phyloP scores from a whole-genome alignment of 2,113 vertebrate genomes.

The Malurus cyaneus region DNA sequence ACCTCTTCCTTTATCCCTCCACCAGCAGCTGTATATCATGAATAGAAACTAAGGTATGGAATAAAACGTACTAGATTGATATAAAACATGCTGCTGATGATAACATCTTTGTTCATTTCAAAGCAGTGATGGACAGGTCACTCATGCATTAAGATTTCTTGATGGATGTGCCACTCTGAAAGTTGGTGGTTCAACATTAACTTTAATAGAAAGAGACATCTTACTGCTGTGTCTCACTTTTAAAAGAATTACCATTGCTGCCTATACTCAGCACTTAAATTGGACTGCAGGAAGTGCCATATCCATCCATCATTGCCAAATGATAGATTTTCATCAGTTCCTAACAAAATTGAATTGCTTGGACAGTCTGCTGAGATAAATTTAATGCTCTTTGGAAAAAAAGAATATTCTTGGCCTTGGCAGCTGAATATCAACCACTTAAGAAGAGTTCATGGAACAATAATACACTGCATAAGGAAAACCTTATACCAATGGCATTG shows the following conservation, averaged over 20 bases:
- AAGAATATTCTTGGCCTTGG: conserved; percentile 50
- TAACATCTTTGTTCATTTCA: neutral
- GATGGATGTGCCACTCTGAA: neutral
- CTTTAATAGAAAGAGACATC: conserved; percentile 41
- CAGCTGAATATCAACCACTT: conserved; percentile 43
- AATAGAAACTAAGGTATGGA: neutral
- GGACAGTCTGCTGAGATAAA: conserved; percentile 67
- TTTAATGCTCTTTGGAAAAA: conserved; percentile 58
- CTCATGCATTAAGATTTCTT: neutral
- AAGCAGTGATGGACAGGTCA: neutral
- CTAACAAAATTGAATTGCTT: conserved; percentile 67
- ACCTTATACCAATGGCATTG: neutral
- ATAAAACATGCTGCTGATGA: neutral
- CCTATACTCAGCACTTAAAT: conserved; percentile 48
- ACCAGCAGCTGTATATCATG: neutral
- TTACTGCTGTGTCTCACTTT: conserved; percentile 26
- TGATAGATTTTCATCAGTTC: conserved; percentile 70
- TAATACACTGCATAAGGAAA: conserved; percentile 18
- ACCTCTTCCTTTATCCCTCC: neutral
- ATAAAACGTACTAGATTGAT: neutral
- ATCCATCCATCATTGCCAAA: conserved; percentile 50
- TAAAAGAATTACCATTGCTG: conserved; percentile 52
- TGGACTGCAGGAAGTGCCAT: conserved; percentile 42
- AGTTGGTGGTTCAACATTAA: conserved; percentile 22
- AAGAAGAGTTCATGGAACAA: neutral